Percentiles rank a stretch among this genome's conserved stretches.
Conservation (phyloP, 2,113 vertebrate species). For the Petroica traversi region DNA sequence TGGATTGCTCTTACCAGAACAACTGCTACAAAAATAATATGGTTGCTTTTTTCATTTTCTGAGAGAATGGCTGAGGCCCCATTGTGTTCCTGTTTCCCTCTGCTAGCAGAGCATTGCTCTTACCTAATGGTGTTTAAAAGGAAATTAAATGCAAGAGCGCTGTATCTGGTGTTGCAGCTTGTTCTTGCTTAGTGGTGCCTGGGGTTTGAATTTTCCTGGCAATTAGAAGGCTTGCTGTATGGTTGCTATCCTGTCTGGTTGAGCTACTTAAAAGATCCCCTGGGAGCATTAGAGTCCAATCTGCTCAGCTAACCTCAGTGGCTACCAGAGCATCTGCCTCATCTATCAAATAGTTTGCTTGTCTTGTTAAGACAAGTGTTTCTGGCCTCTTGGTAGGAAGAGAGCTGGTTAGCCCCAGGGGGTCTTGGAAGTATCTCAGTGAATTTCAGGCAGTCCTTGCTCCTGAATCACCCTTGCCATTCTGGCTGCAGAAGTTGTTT, state of each 20-base stretch:
- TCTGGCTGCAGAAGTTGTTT: neutral
- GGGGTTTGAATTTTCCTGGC: constrained; percentile 43
- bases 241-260: neutral
- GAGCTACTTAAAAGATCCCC: constrained; percentile 4
- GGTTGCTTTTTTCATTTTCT: neutral
- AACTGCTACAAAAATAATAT: neutral
- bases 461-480: neutral
- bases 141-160: neutral
- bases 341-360: constrained; percentile 11
- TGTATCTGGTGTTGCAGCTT: neutral
- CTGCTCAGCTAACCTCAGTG: constrained; percentile 29
- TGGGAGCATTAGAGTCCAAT: constrained; percentile 1
- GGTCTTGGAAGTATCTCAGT: neutral
- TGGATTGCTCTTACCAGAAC: neutral
- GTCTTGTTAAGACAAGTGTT: constrained; percentile 22
- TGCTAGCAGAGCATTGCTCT: neutral
- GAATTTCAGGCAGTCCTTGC: neutral
- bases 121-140: neutral
- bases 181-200: neutral
- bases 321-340: neutral
- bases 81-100: neutral
- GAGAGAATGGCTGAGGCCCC: neutral
- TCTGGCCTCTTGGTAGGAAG: neutral
- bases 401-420: neutral
- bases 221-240: constrained; percentile 20